Conservation (phyloP, 2,888 invertebrate species). For the Platerodrilus igneus region DNA sequence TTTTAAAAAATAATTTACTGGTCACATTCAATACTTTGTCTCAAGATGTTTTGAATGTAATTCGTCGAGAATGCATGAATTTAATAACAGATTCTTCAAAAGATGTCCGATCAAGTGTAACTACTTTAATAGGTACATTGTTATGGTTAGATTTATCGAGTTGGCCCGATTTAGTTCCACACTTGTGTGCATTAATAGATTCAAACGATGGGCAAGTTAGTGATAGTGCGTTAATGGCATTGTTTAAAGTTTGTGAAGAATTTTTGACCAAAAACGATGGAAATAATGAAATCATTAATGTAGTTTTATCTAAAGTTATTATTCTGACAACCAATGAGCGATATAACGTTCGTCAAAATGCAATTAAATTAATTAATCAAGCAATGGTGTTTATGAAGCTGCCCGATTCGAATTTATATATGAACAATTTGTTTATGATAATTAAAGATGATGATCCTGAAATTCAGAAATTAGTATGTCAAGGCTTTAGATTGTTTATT, state of each 20-base stretch:
- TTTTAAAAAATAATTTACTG: slow-evolving; percentile 96
- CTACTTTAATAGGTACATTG: slow-evolving; percentile 94
- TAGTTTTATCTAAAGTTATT: slow-evolving; percentile 85
- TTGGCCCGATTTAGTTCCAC: slow-evolving; percentile 93
- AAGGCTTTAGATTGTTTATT: slow-evolving; percentile 90
- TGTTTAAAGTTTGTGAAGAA: slow-evolving; percentile 99
- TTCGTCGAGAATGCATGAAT: slow-evolving; percentile 89
- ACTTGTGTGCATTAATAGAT: slow-evolving; percentile 86
- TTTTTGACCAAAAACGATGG: slow-evolving; percentile 68
- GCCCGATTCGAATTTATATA: slow-evolving; percentile 43
- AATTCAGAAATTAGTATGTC: slow-evolving; percentile 95
- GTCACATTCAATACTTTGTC: slow-evolving; percentile 84
- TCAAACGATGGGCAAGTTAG: slow-evolving; percentile 89
- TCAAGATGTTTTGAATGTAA: slow-evolving; percentile 83
- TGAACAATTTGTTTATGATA: slow-evolving; percentile 85
- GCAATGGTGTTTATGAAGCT: slow-evolving; percentile 40
- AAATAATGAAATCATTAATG: slow-evolving; percentile 78
- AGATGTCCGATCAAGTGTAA: slow-evolving; percentile 92
- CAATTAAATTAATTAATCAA: slow-evolving; percentile 39
- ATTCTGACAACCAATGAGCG: slow-evolving; percentile 21
- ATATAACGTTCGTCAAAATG: slow-evolving; percentile 18
- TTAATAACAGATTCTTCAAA: slow-evolving; percentile 92
- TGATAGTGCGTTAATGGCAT: slow-evolving; percentile 95
- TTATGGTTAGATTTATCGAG: slow-evolving; percentile 81
- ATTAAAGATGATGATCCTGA: slow-evolving; percentile 93